phyloP scores from a whole-genome alignment of 1,140 invertebrate species.

The Cepaea nemoralis region DNA sequence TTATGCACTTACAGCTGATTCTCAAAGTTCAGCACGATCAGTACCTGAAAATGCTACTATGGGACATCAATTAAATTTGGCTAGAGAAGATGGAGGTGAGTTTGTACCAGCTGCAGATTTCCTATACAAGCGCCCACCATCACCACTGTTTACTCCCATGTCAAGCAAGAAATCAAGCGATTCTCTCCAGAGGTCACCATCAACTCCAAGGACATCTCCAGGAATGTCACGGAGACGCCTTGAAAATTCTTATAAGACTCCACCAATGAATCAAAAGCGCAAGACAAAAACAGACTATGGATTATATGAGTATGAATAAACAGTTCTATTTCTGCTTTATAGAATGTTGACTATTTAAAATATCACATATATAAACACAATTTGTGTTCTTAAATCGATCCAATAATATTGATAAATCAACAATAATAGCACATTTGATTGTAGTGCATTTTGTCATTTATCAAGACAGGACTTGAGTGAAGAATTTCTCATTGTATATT shows the following conservation, averaged over 20 bases:
- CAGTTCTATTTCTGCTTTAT: not conserved
- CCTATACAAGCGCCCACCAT: conserved; percentile 50
- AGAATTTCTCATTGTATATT: no score
- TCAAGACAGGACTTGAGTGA: no score
- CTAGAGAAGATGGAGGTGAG: conserved; percentile 32
- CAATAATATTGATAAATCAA: no score
- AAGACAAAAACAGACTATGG: conserved; percentile 44
- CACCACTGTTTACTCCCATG: conserved; percentile 45
- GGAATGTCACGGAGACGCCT: conserved; percentile 43
- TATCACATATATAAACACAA: no score
- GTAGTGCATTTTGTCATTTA: no score
- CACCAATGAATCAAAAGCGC: conserved; percentile 42
- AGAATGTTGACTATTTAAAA: not conserved
- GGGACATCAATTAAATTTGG: not conserved
- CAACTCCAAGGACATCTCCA: conserved; percentile 47
- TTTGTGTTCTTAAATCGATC: no score
- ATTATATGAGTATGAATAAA: conserved; percentile 48
- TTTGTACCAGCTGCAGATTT: conserved; percentile 48
- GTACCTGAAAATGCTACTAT: conserved; percentile 30
- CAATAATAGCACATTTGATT: no score
- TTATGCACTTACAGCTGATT: conserved; percentile 28
- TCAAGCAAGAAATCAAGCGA: conserved; percentile 47
- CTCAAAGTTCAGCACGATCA: conserved; percentile 37
- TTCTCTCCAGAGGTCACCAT: conserved; percentile 46
- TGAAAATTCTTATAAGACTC: conserved; percentile 44